Percentiles rank a stretch among this genome's conserved stretches.
Evolutionary conservation across 1,140 invertebrate species (phyloP).

Genomic region (Chironomus striatipennis): DNA sequence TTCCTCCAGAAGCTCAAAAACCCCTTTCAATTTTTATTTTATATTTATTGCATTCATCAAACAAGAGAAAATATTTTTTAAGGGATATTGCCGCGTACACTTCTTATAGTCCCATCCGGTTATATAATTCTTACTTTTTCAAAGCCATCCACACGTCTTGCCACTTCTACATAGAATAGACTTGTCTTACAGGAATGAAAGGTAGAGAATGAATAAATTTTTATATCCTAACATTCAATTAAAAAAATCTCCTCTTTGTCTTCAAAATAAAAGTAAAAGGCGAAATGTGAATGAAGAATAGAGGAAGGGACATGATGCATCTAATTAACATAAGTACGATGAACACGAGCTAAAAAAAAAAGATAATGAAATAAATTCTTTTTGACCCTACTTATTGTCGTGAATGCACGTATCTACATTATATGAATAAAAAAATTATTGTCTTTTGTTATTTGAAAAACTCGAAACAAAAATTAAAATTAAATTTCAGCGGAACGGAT

Average conservation of each 20-base stretch:
- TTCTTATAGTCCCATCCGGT: conserved; percentile 16
- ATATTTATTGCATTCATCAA: neutral
- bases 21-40: neutral
- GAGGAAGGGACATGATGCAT: conserved; percentile 4
- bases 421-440: too few relatives aligned
- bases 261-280: neutral
- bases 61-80: neutral
- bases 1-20: neutral
- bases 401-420: too few relatives aligned
- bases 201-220: neutral
- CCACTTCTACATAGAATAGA: conserved; percentile 10
- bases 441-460: too few relatives aligned
- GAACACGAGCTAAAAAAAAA: conserved; percentile 20
- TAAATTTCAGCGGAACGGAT: too few relatives aligned
- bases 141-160: conserved; percentile 20
- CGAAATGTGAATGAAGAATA: too few relatives aligned
- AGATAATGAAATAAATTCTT: conserved; percentile 10
- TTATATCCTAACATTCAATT: conserved; percentile 15
- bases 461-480: too few relatives aligned
- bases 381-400: neutral
- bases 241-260: neutral
- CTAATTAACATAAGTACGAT: conserved; percentile 22
- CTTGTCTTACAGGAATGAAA: neutral
- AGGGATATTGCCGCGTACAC: neutral
- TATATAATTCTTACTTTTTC: neutral